A percentile compares a stretch with the other conserved stretches of the same genome.
Conservation (phyloP, 2,797 vertebrate species). For the Hoplostethus atlanticus region DNA sequence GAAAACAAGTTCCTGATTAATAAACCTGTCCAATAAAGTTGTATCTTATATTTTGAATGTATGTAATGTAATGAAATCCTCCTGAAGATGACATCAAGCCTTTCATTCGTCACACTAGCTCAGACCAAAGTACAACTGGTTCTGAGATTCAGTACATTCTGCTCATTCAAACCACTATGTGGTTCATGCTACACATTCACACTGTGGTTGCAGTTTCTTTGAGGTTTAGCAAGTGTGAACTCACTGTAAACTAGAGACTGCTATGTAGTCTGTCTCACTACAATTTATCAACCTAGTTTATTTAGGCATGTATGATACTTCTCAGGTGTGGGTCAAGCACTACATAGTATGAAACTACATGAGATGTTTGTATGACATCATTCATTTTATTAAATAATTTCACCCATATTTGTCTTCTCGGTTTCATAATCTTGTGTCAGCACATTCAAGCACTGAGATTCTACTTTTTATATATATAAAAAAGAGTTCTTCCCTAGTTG, state of each 20-base stretch:
- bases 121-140: not conserved
- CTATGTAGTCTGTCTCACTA: not conserved
- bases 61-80: too few relatives aligned
- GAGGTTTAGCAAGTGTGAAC: conserved; percentile 25
- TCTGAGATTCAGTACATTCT: not conserved
- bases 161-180: not conserved
- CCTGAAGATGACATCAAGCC: too few relatives aligned
- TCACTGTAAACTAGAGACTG: not conserved
- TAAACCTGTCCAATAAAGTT: too few relatives aligned
- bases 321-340: not conserved
- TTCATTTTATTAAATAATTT: not conserved
- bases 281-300: not conserved
- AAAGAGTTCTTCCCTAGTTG: too few relatives aligned
- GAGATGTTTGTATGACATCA: not conserved
- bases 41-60: too few relatives aligned
- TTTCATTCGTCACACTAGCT: not conserved
- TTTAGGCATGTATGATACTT: not conserved
- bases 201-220: conserved; percentile 23
- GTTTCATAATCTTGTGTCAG: not conserved
- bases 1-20: too few relatives aligned
- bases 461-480: too few relatives aligned
- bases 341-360: not conserved
- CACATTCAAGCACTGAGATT: not conserved
- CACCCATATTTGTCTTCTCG: not conserved
- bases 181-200: not conserved